A percentile compares a stretch with the other conserved stretches of the same genome.
These are phyloP conservation scores for Kradibia gibbosae DNA, from an alignment of 1,140 invertebrate genomes.

Conservation along the genomic window DNA sequence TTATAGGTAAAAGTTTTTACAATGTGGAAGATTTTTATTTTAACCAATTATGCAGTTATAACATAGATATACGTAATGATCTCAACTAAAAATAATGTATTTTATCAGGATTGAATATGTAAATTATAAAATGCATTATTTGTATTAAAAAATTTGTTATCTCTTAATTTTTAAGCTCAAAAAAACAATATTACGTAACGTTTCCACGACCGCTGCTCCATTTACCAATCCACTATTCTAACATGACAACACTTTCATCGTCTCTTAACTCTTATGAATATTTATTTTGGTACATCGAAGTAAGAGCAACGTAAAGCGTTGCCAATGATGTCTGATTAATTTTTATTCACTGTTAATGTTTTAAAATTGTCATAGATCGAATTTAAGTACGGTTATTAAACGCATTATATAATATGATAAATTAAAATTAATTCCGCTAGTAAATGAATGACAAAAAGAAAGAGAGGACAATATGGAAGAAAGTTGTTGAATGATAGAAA, in stretches of 20 bases:
- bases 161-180: too few relatives aligned
- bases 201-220: too few relatives aligned
- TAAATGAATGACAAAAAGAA: background rate
- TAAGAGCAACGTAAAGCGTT: background rate
- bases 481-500: background rate
- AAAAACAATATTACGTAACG: too few relatives aligned
- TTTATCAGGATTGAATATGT: too few relatives aligned
- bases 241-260: conserved; percentile 20
- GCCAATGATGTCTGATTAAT: conserved; percentile 14
- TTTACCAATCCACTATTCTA: background rate
- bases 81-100: too few relatives aligned
- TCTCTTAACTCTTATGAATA: conserved; percentile 8
- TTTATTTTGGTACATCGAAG: conserved; percentile 16
- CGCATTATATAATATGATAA: conserved; percentile 21
- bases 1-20: too few relatives aligned
- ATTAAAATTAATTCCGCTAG: background rate
- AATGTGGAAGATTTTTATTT: too few relatives aligned
- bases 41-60: too few relatives aligned
- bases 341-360: background rate
- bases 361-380: background rate
- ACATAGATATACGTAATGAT: too few relatives aligned
- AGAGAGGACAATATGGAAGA: background rate
- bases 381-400: conserved; percentile 21
- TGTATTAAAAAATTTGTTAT: too few relatives aligned
- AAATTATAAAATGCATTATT: too few relatives aligned